Base-by-base conservation (phyloP, 2,888 invertebrate species). In the Argyra leucocephala region DNA sequence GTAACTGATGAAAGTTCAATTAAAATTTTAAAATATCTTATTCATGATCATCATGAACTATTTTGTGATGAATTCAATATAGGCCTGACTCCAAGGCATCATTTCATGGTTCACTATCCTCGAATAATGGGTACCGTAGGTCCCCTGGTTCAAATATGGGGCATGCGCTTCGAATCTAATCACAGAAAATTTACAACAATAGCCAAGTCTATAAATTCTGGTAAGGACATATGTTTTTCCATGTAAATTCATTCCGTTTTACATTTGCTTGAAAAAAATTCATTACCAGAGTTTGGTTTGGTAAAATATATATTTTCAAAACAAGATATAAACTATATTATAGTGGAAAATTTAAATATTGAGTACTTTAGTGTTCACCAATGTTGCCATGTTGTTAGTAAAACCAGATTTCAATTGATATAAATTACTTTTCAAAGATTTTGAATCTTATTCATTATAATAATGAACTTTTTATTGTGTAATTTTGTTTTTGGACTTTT, bases 21-120 rank as follows among this genome's bases (percentile, higher is more conserved):
- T 22, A 59, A 3, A 59, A 10, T 22, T 59, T 59, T 59, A 10
- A 59, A 59, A 59, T 5, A 59, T 3, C 22, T 59, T 10, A 59
- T 59, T 22, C 22, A 21, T 3, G 3, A 23, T 22, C 59, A 59
- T 2, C n/a, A 59, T 59, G 10, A 21, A 9, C 22, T 59, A 59
- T 59, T 22, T 63, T 24, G 24, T 24, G 31, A 24, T 18, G 57
- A 21, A 31, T 63, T 36, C 4, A 21, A 58, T n/a, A 31, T n/a
- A 9, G 15, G 57, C 24, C 24, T 63, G 12, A 63, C 22, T n/a
- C 63, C 63, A 31, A 63, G 58, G 31, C 23, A 36, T 18, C 59
- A 63, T 63, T 63, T 63, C 58, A 36, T 63, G 58, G 48, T 57
- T 5, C 62, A 65, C 36, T 65, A 65, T 22, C 24, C 62, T 18